Conservation (phyloP, 2,797 vertebrate species). For the Peromyscus eremicus region DNA sequence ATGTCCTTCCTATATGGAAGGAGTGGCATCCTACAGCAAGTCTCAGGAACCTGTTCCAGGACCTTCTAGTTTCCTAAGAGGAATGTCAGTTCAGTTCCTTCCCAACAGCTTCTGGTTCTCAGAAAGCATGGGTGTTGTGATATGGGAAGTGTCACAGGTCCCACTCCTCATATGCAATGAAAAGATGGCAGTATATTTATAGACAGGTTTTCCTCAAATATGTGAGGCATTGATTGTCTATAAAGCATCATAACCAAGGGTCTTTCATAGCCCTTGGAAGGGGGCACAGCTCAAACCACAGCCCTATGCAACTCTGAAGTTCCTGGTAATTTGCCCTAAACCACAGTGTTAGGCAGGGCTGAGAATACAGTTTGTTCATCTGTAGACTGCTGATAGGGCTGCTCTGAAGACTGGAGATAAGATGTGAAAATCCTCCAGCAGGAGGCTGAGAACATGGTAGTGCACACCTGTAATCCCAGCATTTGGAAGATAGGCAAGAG, state of each 20-base stretch:
- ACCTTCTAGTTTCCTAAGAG: not conserved
- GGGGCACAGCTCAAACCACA: constrained; percentile 2
- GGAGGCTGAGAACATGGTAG: not conserved
- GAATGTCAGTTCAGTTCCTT: not conserved
- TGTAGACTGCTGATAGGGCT: not conserved
- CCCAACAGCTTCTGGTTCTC: constrained; percentile 16
- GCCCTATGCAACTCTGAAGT: not conserved
- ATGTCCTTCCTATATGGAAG: not conserved
- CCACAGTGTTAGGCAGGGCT: not conserved
- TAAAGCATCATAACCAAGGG: constrained; percentile 9
- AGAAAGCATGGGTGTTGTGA: not conserved
- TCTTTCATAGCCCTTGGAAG: not conserved
- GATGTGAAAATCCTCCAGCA: not conserved
- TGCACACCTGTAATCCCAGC: too few species aligned
- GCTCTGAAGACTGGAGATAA: not conserved
- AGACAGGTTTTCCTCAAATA: not conserved
- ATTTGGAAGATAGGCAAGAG: not conserved
- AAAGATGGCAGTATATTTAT: not conserved
- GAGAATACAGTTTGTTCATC: not conserved
- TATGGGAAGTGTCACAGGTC: not conserved
- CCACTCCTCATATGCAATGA: not conserved
- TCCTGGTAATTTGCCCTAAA: not conserved
- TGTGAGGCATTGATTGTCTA: not conserved
- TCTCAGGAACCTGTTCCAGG: constrained; percentile 12
- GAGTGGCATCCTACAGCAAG: not conserved